Conservation (phyloP, 2,113 vertebrate species). For the Galemys pyrenaicus region DNA sequence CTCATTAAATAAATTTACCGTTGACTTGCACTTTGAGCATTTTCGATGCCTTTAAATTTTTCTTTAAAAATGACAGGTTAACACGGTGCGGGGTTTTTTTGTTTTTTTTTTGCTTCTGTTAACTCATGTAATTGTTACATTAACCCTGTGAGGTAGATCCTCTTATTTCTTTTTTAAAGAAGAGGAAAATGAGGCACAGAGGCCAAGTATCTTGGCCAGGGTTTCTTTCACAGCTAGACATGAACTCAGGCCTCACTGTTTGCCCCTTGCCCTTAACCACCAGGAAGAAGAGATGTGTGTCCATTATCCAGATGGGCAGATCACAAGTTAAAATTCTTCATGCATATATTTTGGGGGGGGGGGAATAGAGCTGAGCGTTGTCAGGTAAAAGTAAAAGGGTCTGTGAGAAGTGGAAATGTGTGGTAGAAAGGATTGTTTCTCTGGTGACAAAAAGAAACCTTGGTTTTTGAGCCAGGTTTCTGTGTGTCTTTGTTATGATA, state of each 20-base stretch:
- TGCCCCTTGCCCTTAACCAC: neutral
- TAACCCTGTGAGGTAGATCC: neutral
- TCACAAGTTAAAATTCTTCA: neutral
- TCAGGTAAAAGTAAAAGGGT: neutral
- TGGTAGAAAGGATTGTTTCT: neutral
- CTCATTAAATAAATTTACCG: neutral
- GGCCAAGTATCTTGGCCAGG: neutral
- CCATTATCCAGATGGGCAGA: neutral
- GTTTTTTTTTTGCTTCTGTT: neutral
- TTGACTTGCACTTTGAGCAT: neutral
- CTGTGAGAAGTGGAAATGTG: neutral
- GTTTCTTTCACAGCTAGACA: neutral
- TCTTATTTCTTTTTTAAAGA: neutral
- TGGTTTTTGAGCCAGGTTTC: constrained; percentile 28
- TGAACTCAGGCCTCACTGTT: neutral
- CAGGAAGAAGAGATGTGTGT: neutral
- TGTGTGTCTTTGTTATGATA: constrained; percentile 51
- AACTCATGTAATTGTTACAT: neutral
- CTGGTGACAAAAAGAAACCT: neutral
- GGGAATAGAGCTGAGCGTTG: neutral
- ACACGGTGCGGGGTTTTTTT: neutral
- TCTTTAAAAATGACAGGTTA: neutral
- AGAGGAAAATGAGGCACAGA: neutral
- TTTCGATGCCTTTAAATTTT: neutral
- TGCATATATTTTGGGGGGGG: neutral